Conservation (phyloP, 2,888 invertebrate genomes). For the Leptogaster cylindrica region DNA sequence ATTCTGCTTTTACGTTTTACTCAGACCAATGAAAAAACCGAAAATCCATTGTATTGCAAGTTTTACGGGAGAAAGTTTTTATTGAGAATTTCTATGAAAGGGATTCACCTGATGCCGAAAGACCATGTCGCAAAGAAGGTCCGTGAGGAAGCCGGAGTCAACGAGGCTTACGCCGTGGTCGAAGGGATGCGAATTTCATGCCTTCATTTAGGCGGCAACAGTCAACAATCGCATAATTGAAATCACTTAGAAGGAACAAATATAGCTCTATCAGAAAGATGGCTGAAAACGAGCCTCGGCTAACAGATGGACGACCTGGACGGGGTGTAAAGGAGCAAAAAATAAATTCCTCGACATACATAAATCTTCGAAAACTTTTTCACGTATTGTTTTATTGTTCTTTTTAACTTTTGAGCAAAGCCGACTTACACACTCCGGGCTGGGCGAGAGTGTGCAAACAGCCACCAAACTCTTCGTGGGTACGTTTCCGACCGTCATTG, state of each 20-base stretch:
- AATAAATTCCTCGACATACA: slow-evolving; percentile 39
- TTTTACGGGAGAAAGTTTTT: too few species aligned
- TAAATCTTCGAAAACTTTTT: slow-evolving; percentile 40
- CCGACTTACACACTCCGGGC: slow-evolving; percentile 15
- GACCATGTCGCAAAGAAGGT: neutral
- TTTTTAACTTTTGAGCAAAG: slow-evolving; percentile 41
- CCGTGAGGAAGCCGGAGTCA: slow-evolving; percentile 3
- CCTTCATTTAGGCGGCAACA: slow-evolving; percentile 28
- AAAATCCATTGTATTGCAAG: too few species aligned
- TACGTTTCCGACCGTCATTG: neutral
- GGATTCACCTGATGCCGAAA: neutral
- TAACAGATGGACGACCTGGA: slow-evolving; percentile 29
- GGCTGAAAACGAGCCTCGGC: neutral
- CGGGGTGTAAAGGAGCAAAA: neutral
- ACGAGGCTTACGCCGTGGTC: neutral
- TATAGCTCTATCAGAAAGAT: neutral
- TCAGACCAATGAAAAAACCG: too few species aligned
- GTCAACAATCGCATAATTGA: slow-evolving; percentile 34
- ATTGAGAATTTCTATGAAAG: too few species aligned
- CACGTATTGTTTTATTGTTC: slow-evolving; percentile 43
- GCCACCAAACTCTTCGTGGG: neutral
- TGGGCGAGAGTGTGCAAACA: slow-evolving; percentile 7
- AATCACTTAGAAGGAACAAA: slow-evolving; percentile 39
- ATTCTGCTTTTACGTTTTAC: too few species aligned
- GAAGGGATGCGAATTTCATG: neutral